A percentile compares a stretch with the other conserved stretches of the same genome.
Conservation (phyloP, 2,888 invertebrate species). For the Drosophila flavopinicola region DNA sequence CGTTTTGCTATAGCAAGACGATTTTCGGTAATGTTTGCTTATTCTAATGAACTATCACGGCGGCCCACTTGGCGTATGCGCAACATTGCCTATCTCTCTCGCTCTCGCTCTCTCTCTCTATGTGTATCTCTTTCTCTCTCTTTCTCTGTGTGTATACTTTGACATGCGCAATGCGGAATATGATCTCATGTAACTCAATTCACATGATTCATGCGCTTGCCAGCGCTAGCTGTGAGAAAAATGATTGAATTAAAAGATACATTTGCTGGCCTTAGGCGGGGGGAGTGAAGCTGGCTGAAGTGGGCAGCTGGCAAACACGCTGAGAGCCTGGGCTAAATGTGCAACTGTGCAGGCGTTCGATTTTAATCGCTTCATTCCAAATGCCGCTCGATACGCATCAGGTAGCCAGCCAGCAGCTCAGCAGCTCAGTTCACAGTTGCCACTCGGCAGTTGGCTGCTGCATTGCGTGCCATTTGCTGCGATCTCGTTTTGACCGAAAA, state of each 20-base stretch:
- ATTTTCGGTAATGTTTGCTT: conserved; percentile 58
- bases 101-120: not conserved
- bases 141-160: conserved; percentile 17
- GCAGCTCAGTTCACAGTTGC: too few species aligned
- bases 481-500: conserved; percentile 74
- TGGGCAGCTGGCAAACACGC: not conserved
- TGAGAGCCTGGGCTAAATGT: conserved; percentile 55
- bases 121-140: not conserved
- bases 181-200: conserved; percentile 75
- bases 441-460: conserved; percentile 17
- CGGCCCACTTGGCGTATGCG: conserved; percentile 40
- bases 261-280: conserved; percentile 13
- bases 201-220: conserved; percentile 58
- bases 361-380: conserved; percentile 82
- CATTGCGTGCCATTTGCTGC: conserved; percentile 77
- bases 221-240: conserved; percentile 71
- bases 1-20: conserved; percentile 56
- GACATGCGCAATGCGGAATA: conserved; percentile 47
- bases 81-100: conserved; percentile 12
- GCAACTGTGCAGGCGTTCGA: conserved; percentile 75
- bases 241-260: conserved; percentile 73
- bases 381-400: conserved; percentile 78
- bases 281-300: not conserved
- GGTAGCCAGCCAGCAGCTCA: conserved; percentile 48
- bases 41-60: conserved; percentile 66